Evolutionary conservation across 2,113 vertebrate species (phyloP).

Genomic region (Dasyprocta punctata): DNA sequence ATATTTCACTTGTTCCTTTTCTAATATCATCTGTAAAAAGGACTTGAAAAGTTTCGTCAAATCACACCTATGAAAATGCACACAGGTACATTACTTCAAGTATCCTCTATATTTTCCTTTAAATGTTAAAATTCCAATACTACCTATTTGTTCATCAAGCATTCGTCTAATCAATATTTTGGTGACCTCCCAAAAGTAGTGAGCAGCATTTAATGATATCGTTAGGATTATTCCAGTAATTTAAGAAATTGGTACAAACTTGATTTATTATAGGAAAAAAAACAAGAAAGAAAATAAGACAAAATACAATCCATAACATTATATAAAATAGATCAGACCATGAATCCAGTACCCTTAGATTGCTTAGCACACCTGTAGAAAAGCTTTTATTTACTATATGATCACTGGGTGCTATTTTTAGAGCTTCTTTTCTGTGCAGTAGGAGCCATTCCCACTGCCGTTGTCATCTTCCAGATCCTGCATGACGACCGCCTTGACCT

Average conservation of each 20-base stretch:
- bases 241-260: background rate
- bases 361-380: background rate
- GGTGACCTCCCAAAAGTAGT: background rate
- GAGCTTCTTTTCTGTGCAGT: background rate
- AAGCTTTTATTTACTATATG: accelerated
- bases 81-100: background rate
- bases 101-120: background rate
- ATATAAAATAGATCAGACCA: background rate
- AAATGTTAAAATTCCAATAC: background rate
- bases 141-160: background rate
- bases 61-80: background rate
- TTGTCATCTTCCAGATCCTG: background rate
- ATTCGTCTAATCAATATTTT: background rate
- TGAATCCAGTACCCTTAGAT: background rate
- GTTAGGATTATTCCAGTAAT: background rate
- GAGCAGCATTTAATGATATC: background rate
- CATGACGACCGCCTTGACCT: accelerated
- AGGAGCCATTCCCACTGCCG: background rate
- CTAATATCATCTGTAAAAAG: background rate
- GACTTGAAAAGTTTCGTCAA: background rate
- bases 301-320: background rate
- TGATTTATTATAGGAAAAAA: background rate
- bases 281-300: background rate
- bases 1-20: background rate
- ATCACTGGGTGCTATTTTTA: background rate